A percentile compares a stretch with the other conserved stretches of the same genome.
phyloP scores from a whole-genome alignment of 1,140 invertebrate genomes.

The Whitmania pigra region DNA sequence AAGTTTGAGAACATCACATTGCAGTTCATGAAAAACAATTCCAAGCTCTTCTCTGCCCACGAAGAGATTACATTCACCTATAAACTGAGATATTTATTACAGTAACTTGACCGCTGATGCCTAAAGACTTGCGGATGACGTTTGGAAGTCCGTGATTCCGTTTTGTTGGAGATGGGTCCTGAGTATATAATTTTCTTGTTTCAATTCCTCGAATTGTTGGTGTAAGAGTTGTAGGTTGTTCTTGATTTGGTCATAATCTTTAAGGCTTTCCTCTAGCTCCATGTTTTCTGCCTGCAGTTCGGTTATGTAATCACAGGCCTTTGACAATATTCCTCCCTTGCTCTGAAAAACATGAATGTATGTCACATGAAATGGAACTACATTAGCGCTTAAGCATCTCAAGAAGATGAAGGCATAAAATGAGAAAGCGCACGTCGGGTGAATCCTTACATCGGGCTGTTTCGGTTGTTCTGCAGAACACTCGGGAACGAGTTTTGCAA shows the following conservation, averaged over 20 bases:
- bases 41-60: too few species aligned
- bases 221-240: constrained; percentile 49
- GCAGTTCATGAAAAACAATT: too few species aligned
- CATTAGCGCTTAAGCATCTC: too few species aligned
- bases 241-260: constrained; percentile 51
- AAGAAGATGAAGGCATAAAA: not conserved
- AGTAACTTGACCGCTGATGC: too few species aligned
- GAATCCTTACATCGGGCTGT: constrained; percentile 28
- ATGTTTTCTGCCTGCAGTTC: constrained; percentile 64
- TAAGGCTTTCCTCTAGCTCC: constrained; percentile 51
- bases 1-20: too few species aligned
- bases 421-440: not conserved
- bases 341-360: constrained; percentile 50
- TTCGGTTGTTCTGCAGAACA: constrained; percentile 44
- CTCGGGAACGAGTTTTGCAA: constrained; percentile 61
- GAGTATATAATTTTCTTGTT: constrained; percentile 51
- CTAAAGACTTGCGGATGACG: too few species aligned
- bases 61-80: too few species aligned
- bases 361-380: too few species aligned
- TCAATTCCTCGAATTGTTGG: constrained; percentile 50
- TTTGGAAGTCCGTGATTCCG: constrained; percentile 30
- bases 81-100: too few species aligned
- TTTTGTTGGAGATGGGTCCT: constrained; percentile 45
- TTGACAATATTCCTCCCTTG: constrained; percentile 86
- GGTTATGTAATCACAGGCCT: constrained; percentile 85